Conservation (phyloP, 2,797 vertebrate species). For the Brachyalestes nurse region DNA sequence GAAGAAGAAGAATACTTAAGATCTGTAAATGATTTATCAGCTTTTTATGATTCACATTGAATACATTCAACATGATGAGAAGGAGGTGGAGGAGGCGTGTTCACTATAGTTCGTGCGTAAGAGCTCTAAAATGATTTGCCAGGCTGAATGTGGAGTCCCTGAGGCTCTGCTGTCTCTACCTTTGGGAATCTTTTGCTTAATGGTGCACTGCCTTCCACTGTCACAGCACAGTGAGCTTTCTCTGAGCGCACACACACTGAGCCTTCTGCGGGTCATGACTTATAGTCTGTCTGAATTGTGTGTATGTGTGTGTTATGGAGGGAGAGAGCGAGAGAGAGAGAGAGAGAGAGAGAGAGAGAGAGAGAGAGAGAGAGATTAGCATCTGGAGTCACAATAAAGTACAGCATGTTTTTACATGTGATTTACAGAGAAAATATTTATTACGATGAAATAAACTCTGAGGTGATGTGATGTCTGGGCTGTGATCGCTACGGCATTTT, state of each 20-base stretch:
- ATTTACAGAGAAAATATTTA: background rate
- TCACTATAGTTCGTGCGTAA: constrained; percentile 28
- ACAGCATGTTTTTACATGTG: too few species aligned
- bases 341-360: background rate
- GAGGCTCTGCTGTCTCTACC: constrained; percentile 36
- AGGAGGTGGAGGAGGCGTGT: background rate
- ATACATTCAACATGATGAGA: background rate
- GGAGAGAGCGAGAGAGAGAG: background rate
- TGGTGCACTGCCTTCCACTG: constrained; percentile 69
- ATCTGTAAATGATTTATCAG: too few species aligned
- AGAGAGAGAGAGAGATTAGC: background rate
- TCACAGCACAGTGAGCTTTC: constrained; percentile 74
- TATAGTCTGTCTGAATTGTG: background rate
- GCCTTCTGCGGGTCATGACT: constrained; percentile 72
- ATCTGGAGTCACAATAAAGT: too few species aligned
- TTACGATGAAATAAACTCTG: too few species aligned
- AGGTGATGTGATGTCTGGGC: background rate
- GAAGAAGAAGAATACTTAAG: background rate
- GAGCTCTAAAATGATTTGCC: constrained; percentile 60
- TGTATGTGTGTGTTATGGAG: too few species aligned
- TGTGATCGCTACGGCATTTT: background rate
- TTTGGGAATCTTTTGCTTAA: constrained; percentile 72
- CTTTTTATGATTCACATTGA: background rate
- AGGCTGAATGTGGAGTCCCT: constrained; percentile 55
- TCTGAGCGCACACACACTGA: constrained; percentile 63